Base-by-base conservation (phyloP, 2,888 invertebrate genomes). In the Idaea aversata region DNA sequence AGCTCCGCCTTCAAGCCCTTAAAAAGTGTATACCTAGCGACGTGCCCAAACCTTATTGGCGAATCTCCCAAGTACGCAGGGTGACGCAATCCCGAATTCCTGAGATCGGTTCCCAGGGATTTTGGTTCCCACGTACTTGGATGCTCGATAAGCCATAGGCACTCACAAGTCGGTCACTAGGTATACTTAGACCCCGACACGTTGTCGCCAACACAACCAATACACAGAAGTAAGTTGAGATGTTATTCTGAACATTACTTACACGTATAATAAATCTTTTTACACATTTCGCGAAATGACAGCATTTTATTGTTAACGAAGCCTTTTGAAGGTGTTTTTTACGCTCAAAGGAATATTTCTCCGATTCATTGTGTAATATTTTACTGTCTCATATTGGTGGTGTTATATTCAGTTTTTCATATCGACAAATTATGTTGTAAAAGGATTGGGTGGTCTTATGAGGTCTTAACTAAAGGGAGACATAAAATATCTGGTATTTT, bases 211-310 rank as follows among this genome's bases (percentile, higher is more conserved):
- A 38, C 10, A 5, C 38, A 38, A 47, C 47, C 47, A 59, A 59
- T 59, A 34, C 58, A 15, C 58, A 15, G 70, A 71, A 67, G 71
- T 75, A 78, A 77, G 73, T 77, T 75, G 81, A 84, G 81, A 81
- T 75, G 78, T 83, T 82, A 82, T 79, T 80, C 77, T 78, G 77
- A 78, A 79, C 77, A 81, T 81, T 79, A 79, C 81, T 77, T 83
- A 79, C 70, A 13, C 47, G 47, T 47, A 75, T 77, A 82, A 84
- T 88, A 88, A 88, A 88, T 88, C 88, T 85, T 78, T 87, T 86
- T 86, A 83, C 84, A 79, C 77, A 78, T 81, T 81, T 84, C 80
- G 80, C 82, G 80, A 82, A 85, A 83, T 75, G 78, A 79, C 79
- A 78, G 72, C 77, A 75, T 84, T 88, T 47, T 87, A 88, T 83